Evolutionary conservation across 1,140 invertebrate species (phyloP), one percentile per base, ranked within the genome.

Genomic region (Cotesia glomerata): DNA sequence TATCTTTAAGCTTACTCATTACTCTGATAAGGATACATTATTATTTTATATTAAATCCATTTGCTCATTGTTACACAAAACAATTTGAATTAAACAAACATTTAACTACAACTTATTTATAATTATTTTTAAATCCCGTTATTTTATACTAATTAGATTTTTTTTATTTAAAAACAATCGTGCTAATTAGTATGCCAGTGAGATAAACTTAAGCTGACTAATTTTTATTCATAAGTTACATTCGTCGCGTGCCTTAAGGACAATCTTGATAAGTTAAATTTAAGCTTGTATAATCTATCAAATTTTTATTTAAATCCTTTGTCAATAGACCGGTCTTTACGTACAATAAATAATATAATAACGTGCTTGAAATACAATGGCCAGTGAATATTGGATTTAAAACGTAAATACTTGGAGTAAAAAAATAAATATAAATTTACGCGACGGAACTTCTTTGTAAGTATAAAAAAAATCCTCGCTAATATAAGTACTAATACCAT

Each of bases 251-350:
- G 56, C 14, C 56, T 58, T 18, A 58, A 18, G 39, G 39, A 58
- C 56, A 58, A 58, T 58, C 56, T 58, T 58, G 56, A 58, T 58
- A 58, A 26, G 56, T 58, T 16, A 58, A 58, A 58, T 26, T 18
- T 54, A 13, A 16, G 26, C 56, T 18, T 11, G n/a, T 58, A 45
- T 0, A 45, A 45, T 45, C 2, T 58, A 26, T 18, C 18, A 26
- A 58, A 58, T 58, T 58, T 58, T 58, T 58, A 9, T 18, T 18
- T 16, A 9, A 18, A 18, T 58, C 56, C 56, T 58, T 58, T 58
- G 56, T 58, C 56, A 26, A 58, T 18, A 11, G 14, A 58, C 56
- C 56, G 56, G 16, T 11, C 18, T 18, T 16, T 18, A 58, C 26
- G 56, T 58, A 58, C 56, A 18, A 16, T 45, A 45, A 45, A 45